Conservation (phyloP, 2,797 vertebrate species). For the Betta splendens region DNA sequence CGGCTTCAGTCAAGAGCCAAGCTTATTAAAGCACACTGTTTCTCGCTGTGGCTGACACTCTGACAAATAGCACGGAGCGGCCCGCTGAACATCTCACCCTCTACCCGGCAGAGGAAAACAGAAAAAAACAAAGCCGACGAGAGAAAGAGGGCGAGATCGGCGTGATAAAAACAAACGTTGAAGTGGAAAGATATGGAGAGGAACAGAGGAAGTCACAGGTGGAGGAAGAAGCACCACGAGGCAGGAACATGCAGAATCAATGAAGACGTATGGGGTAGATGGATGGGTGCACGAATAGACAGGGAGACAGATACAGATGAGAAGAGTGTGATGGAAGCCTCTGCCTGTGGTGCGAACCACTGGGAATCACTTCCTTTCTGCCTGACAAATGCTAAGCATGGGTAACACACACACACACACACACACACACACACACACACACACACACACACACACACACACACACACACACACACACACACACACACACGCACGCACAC, state of each 20-base stretch:
- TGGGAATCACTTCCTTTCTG: constrained; percentile 38
- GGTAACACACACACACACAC: constrained; percentile 8
- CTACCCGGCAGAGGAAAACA: constrained; percentile 15
- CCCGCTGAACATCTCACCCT: constrained; percentile 47
- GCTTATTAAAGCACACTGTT: constrained; percentile 67
- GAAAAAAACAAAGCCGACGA: constrained; percentile 11
- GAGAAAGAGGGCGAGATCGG: constrained; percentile 12
- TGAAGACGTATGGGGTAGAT: constrained; percentile 35
- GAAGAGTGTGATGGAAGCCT: constrained; percentile 25
- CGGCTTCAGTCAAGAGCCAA: constrained; percentile 22
- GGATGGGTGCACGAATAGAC: constrained; percentile 31
- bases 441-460: constrained; percentile 4
- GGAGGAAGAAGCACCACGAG: constrained; percentile 19
- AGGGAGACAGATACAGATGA: constrained; percentile 39
- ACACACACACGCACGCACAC: too few relatives aligned
- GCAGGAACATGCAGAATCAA: constrained; percentile 36
- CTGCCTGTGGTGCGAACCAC: constrained; percentile 30
- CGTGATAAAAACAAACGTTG: constrained; percentile 17
- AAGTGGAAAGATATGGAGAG: constrained; percentile 26
- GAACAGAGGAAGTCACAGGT: constrained; percentile 28
- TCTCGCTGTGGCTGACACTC: constrained; percentile 50
- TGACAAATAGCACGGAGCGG: constrained; percentile 59
- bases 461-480: constrained; percentile 1
- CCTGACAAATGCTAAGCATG: constrained; percentile 28
- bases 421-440: constrained; percentile 3